Percentiles rank a stretch among this genome's conserved stretches.
Evolutionary conservation across 2,113 vertebrate genomes (phyloP).

Genomic region (Mystacornis crossleyi): DNA sequence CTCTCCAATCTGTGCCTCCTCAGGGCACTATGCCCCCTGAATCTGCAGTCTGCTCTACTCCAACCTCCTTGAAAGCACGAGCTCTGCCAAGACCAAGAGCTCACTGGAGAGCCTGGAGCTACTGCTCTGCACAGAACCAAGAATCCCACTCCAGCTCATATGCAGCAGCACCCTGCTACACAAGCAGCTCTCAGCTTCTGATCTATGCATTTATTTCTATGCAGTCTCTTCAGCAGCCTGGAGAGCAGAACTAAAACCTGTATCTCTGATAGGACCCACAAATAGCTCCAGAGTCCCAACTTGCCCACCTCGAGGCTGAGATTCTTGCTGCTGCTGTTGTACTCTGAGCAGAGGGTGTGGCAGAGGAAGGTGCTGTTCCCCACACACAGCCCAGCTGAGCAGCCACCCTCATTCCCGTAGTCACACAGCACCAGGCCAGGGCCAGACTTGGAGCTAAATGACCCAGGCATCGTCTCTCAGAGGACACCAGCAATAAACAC

Average conservation of each 20-base stretch:
- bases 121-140: background rate
- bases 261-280: background rate
- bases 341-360: background rate
- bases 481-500: background rate
- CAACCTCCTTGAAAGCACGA: background rate
- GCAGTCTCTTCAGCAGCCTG: background rate
- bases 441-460: background rate
- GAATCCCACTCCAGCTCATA: background rate
- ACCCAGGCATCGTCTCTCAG: background rate
- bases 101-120: background rate
- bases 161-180: background rate
- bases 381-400: background rate
- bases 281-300: background rate
- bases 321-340: background rate
- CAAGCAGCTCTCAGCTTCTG: background rate
- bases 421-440: background rate
- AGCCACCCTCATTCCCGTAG: background rate
- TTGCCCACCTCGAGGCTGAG: background rate
- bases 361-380: background rate
- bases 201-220: background rate
- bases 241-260: background rate
- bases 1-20: background rate
- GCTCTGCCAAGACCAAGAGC: background rate
- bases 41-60: background rate
- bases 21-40: background rate